Evolutionary conservation across 2,113 vertebrate genomes (phyloP).

Genomic region (Poeciliopsis retropinna): DNA sequence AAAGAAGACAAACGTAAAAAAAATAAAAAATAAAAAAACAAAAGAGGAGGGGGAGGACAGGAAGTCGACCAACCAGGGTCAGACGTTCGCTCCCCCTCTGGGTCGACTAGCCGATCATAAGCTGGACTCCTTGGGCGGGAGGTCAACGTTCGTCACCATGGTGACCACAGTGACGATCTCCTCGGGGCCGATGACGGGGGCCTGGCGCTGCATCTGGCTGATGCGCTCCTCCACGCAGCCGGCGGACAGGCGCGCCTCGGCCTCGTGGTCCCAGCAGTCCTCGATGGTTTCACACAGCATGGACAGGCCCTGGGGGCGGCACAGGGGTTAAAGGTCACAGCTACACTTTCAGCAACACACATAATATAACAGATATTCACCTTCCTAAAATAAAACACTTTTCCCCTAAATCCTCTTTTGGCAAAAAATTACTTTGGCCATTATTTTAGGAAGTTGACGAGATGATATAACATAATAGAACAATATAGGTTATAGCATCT

Average conservation of each 20-base stretch:
- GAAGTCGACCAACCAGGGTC: constrained; percentile 68
- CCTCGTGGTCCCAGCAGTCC: constrained; percentile 99
- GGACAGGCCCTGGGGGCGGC: constrained; percentile 86
- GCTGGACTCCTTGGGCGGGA: constrained; percentile 98
- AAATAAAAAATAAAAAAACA: not conserved
- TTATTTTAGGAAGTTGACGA: too few species aligned
- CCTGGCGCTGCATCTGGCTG: constrained; percentile 95
- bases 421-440: too few species aligned
- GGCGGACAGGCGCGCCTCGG: constrained; percentile 93
- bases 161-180: constrained; percentile 98
- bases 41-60: not conserved
- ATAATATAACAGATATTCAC: not conserved
- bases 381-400: too few species aligned
- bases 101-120: constrained; percentile 84
- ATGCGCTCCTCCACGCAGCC: constrained; percentile 97
- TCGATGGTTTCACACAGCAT: constrained; percentile 97
- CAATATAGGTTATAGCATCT: too few species aligned
- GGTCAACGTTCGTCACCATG: constrained; percentile 99
- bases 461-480: too few species aligned
- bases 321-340: not conserved
- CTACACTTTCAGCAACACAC: not conserved
- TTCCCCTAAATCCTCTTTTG: too few species aligned
- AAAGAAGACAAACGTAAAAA: constrained; percentile 8
- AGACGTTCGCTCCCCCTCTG: constrained; percentile 36
- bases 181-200: constrained; percentile 90